Base-by-base conservation (phyloP, 2,113 vertebrate species). In the Panthera leo region DNA sequence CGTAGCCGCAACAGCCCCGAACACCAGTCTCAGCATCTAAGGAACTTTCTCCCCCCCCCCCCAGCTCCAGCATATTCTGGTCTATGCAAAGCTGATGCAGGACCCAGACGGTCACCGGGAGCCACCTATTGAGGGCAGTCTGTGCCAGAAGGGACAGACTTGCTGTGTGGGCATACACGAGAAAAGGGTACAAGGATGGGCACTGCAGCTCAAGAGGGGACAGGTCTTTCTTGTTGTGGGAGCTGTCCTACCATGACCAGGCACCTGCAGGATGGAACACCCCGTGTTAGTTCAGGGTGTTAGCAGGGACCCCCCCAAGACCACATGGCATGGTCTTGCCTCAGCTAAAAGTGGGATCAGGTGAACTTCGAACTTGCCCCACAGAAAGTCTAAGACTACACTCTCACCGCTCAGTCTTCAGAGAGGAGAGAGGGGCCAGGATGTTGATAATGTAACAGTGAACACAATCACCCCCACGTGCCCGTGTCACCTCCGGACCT, bases 251-350 rank as follows among this genome's bases (percentile, higher is more conserved):
- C 9, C 6, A 1, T 7, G 75, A 42, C 21, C 48, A 76, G 34
- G 39, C 11, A 73, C 15, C 12, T 53, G 15, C 42, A 48, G 5
- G 13, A 6, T 25, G 15, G 5, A 45, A 10, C 42, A 45, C 29
- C 36, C 29, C n/a, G 71, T 42, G 23, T 6, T 42, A 75, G 4
- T 21, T 25, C 70, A n/a, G 29, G 58, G 18, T 45, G 16, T 36
- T 53, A 3, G 6, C 0, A 8, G 58, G 23, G 12, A 11, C 4
- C 9, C 45, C 45, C 23, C 9, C 15, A 7, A 9, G 65, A n/a
- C 55, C 5, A 10, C 3, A n/a, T 18, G 61, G 18, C 8, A 19
- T 55, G 55, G 14, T 25, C 21, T 27, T 53, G 21, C 63, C 42
- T 5, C 29, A 18, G 12, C 3, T 19, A 71, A 58, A 87, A 8